These are phyloP conservation scores for Drosophila merina DNA, from an alignment of 2,888 invertebrate genomes.

Conservation along the genomic window DNA sequence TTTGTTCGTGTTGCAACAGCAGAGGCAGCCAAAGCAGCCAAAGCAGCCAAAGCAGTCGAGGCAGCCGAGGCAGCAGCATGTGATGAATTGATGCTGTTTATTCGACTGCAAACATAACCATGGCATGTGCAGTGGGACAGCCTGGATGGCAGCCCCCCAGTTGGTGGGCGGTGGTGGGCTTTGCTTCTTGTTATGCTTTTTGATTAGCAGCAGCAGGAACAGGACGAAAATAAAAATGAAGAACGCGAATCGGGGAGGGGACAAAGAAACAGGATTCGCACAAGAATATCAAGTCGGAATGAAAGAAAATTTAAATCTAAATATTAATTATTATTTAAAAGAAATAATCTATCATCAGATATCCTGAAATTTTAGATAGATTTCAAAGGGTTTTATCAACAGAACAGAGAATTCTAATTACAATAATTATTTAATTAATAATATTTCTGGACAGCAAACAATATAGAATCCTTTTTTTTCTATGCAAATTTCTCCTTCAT, in stretches of 20 bases:
- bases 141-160: too few species aligned
- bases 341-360: too few species aligned
- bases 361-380: too few species aligned
- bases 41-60: background rate
- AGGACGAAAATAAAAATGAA: constrained; percentile 11
- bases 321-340: too few species aligned
- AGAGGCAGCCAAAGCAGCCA: background rate
- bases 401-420: too few species aligned
- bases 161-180: background rate
- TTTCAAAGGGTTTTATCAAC: too few species aligned
- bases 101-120: constrained; percentile 77
- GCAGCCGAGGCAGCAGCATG: constrained; percentile 46
- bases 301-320: too few species aligned
- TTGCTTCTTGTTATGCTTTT: constrained; percentile 69
- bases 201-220: constrained; percentile 69
- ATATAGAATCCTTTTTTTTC: constrained; percentile 5
- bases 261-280: too few species aligned
- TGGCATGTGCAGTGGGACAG: constrained; percentile 33
- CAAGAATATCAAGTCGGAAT: too few species aligned
- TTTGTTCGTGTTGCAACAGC: background rate
- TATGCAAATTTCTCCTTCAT: constrained; percentile 37
- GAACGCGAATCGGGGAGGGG: background rate
- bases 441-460: background rate
- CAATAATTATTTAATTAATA: constrained; percentile 10
- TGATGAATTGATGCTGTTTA: constrained; percentile 78